Evolutionary conservation across 2,113 vertebrate species (phyloP), one percentile per base, ranked within the genome.

Genomic region (Orientallactaga bullata): DNA sequence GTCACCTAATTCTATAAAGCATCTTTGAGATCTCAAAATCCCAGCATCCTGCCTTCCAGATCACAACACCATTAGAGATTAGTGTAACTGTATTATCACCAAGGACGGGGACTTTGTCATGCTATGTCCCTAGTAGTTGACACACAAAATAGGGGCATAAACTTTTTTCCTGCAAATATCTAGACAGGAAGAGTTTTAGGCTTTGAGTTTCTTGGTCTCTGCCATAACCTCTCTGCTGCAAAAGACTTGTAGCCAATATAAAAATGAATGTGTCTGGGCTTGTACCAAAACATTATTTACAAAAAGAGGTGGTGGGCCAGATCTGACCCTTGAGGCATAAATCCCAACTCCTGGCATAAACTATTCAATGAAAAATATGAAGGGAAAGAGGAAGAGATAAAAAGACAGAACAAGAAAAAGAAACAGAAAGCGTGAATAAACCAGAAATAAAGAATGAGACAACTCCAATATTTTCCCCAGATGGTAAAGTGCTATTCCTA

Each of bases 401-500:
- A 10, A 58, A 73, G 23, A 60, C 13, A 20, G 32, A 55, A 23
- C 13, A 7, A 51, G 71, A 61, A 15, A 35, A 32, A 88, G 30
- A 63, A 60, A 21, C 1, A 42, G 30, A 89, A 32, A 63, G 55
- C 21, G 0, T 58, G 24, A 69, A 86, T 58, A 55, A 87, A 89
- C 72, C 35, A 68, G 63, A 91, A 94, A 32, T 69, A 74, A 94
- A 79, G 95, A 85, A 94, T 88, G 69, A 97, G 84, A 80, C 80
- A 96, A 97, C 95, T 94, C 95, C 89, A 76, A 89, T 95, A 71
- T 86, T 60, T 32, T 93, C 94, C 90, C 94, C 92, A 96, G 85
- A 94, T 94, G 96, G 92, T 78, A 88, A 80, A 92, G 80, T 96
- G 94, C 76, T 94, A 89, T 94, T 95, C 94, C 88, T 90, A 86